Base-by-base conservation (phyloP, 2,888 invertebrate genomes). In the Coleophora deauratella region DNA sequence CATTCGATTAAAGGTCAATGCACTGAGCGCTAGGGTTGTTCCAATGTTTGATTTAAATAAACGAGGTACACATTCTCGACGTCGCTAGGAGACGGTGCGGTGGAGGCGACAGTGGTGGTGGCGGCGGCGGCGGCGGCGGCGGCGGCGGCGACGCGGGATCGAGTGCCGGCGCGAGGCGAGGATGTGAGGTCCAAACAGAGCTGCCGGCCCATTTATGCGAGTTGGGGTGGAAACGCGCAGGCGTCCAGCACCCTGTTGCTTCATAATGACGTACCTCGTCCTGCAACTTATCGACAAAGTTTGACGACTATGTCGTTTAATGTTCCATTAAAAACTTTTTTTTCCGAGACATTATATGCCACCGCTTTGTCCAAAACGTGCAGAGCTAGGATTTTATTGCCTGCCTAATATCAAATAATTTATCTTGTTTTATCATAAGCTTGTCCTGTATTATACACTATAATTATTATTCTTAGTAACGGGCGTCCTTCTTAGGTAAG, bases 241-340 rank as follows among this genome's bases (percentile, higher is more conserved):
- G 84, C 84, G 84, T 82, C 72, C 71, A 68, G 73, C 77, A 84
- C 84, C 84, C 84, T 84, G 84, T 84, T 84, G 84, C 84, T 81
- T 82, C 82, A 46, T 66, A 70, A 75, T 50, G 63, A 54, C 44
- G 74, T 41, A 35, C 21, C 21, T 21, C 21, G 6, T 6, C 21
- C 21, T 21, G 21, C 21, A 21, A 4, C 21, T 1, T 11, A 12
- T 37, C 37, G 37, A 42, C 27, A 27, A 30, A 21, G 12, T 36
- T 9, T 10, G 30, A 30, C 11, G 45, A 33, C 46, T 47, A 47
- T 35, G 21, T 21, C 6, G 21, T 21, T 21, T 21, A 6, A 6
- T 21, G 21, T 21, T 6, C 6, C 21, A 21, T 21, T 21, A 21
- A 21, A 21, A 6, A 21, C 3, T 21, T 3, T 21, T 21, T 21